phyloP scores from a whole-genome alignment of 2,113 vertebrate genomes.

The Apistogramma diplotaenia region DNA sequence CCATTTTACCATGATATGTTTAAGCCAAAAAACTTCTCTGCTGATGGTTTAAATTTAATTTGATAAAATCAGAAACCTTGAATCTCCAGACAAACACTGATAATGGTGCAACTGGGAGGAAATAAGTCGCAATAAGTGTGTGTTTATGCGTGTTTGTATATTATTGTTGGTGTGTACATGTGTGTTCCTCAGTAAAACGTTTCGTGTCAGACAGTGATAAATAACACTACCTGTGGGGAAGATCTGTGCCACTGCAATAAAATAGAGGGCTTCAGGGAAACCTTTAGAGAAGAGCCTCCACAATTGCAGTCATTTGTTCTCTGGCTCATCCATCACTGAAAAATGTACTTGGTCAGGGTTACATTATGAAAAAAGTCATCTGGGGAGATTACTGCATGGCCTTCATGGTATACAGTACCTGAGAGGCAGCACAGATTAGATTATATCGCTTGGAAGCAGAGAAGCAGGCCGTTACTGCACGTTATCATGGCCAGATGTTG shows the following conservation, averaged over 20 bases:
- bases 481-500: slow-evolving; percentile 17
- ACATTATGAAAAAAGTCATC: slow-evolving; percentile 41
- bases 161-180: background rate
- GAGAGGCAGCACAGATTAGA: slow-evolving; percentile 23
- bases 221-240: slow-evolving; percentile 24
- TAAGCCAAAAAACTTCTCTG: background rate
- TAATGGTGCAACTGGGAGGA: background rate
- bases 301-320: slow-evolving; percentile 28
- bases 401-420: background rate
- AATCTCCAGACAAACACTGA: background rate
- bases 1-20: background rate
- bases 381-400: slow-evolving; percentile 34
- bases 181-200: background rate
- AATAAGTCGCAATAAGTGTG: background rate
- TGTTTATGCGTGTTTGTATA: background rate
- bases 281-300: slow-evolving; percentile 22
- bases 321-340: slow-evolving; percentile 43
- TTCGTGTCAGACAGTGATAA: slow-evolving; percentile 15
- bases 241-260: slow-evolving; percentile 34
- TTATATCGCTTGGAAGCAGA: slow-evolving; percentile 6
- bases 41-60: background rate
- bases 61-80: background rate
- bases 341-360: slow-evolving; percentile 14
- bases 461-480: background rate
- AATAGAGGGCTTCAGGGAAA: slow-evolving; percentile 18